Evolutionary conservation across 2,113 vertebrate genomes (phyloP).

Genomic region (Melanostigma gelatinosum): DNA sequence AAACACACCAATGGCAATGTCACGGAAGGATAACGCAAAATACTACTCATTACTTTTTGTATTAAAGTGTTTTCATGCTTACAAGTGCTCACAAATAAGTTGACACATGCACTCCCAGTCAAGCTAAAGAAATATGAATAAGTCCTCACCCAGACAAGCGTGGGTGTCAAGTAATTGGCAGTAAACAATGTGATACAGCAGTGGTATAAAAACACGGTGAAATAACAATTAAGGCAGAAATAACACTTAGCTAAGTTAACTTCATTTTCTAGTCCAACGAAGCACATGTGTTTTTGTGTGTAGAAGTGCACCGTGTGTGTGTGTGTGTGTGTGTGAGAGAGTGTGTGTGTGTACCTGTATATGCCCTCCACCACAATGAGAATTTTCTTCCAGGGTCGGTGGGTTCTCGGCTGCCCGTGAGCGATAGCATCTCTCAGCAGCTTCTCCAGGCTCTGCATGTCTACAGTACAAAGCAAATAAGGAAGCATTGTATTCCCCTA

Average conservation of each 20-base stretch:
- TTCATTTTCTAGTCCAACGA: not conserved
- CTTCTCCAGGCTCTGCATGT: constrained; percentile 99
- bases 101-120: not conserved
- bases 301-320: not conserved
- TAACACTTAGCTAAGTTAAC: not conserved
- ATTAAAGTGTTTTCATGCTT: not conserved
- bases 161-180: no score
- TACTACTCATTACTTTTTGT: not conserved
- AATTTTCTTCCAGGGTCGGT: constrained; percentile 98
- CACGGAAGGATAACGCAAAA: not conserved
- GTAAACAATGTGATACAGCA: no score
- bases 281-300: not conserved
- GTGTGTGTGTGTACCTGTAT: constrained; percentile 87
- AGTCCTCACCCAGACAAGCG: no score
- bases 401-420: constrained; percentile 94
- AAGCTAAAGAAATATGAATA: not conserved
- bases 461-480: constrained; percentile 70
- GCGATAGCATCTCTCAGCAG: constrained; percentile 95
- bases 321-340: not conserved
- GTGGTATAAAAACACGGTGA: not conserved
- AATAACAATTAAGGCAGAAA: not conserved
- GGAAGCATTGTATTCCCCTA: not conserved
- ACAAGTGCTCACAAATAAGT: not conserved
- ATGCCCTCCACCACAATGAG: constrained; percentile 97
- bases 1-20: not conserved